Conservation (phyloP, 2,888 invertebrate species). For the Cosmorhoe ocellata region DNA sequence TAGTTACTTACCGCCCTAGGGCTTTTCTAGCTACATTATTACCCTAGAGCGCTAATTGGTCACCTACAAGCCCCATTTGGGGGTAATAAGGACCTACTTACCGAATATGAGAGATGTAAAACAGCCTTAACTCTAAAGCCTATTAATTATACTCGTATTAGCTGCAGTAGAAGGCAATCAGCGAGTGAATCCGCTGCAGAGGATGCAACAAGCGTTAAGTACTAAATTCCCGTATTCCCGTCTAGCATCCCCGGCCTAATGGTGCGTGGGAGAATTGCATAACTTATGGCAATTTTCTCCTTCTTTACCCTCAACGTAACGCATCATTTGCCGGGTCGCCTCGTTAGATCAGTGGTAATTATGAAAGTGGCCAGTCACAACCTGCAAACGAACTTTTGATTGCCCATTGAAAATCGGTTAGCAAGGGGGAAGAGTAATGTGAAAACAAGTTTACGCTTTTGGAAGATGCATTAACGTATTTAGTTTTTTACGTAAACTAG, state of each 20-base stretch:
- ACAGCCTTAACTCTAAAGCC: slow-evolving; percentile 15
- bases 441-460: slow-evolving; percentile 6
- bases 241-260: slow-evolving; percentile 60
- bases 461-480: neutral
- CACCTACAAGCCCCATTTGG: no score
- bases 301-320: slow-evolving; percentile 59
- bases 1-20: no score
- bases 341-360: slow-evolving; percentile 56
- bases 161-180: slow-evolving; percentile 26
- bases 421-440: slow-evolving; percentile 1
- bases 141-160: no score
- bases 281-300: slow-evolving; percentile 74
- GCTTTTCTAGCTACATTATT: no score
- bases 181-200: slow-evolving; percentile 52
- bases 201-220: slow-evolving; percentile 60
- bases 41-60: no score
- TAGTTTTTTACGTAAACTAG: no score
- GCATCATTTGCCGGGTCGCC: slow-evolving; percentile 65
- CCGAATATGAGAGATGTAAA: no score
- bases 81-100: no score
- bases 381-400: slow-evolving; percentile 44
- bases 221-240: slow-evolving; percentile 52
- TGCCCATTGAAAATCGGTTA: slow-evolving; percentile 31
- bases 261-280: slow-evolving; percentile 72
- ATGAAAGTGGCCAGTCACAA: slow-evolving; percentile 57